phyloP scores from a whole-genome alignment of 2,797 vertebrate genomes.

The Hydrocynus forskahlii region DNA sequence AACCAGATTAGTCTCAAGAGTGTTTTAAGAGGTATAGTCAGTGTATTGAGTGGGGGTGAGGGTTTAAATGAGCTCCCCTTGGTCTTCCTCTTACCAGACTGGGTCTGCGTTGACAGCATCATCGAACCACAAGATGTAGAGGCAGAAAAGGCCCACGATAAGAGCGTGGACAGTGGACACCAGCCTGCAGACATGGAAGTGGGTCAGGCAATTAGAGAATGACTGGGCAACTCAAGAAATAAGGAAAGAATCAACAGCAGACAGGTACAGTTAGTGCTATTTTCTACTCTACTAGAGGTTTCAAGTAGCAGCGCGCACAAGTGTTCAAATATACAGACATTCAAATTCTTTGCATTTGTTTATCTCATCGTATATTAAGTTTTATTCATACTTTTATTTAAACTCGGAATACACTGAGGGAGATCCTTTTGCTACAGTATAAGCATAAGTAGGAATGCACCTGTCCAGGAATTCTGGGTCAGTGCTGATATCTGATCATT shows the following conservation, averaged over 20 bases:
- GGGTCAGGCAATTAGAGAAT: not conserved
- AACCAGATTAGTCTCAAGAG: conserved; percentile 17
- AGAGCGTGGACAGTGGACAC: conserved; percentile 83
- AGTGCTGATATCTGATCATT: too few species aligned
- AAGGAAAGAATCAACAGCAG: not conserved
- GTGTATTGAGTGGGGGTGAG: conserved; percentile 15
- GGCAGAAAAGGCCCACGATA: conserved; percentile 82
- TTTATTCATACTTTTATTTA: too few species aligned
- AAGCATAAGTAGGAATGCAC: too few species aligned
- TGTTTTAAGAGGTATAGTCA: conserved; percentile 17
- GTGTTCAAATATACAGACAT: too few species aligned
- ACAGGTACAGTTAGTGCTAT: not conserved
- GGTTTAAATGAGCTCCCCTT: conserved; percentile 31
- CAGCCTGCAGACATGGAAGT: conserved; percentile 63
- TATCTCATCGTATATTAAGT: too few species aligned
- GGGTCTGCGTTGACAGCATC: conserved; percentile 80
- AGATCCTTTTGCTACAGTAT: too few species aligned
- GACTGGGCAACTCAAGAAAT: not conserved
- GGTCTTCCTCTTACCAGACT: conserved; percentile 77
- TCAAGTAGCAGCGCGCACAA: too few species aligned
- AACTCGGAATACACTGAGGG: too few species aligned
- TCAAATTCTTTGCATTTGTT: too few species aligned
- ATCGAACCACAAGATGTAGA: conserved; percentile 84
- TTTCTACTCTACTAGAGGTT: not conserved
- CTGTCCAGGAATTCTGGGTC: too few species aligned